Percentiles rank a stretch among this genome's conserved stretches.
Evolutionary conservation across 2,888 invertebrate genomes (phyloP).

Genomic region (Tinea pellionella): DNA sequence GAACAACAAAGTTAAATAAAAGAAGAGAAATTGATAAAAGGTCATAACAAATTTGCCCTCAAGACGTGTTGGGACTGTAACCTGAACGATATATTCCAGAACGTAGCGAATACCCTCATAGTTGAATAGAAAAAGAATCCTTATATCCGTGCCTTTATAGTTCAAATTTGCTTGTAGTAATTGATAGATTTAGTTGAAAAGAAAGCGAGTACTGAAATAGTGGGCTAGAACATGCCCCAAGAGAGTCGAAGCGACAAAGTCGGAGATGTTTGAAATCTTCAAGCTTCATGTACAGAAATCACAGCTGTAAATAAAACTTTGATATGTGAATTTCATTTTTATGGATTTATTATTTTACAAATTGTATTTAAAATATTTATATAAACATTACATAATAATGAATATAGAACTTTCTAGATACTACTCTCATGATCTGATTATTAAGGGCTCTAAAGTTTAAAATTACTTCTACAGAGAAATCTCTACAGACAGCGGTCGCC

Average conservation of each 20-base stretch:
- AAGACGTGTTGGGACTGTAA: conserved; percentile 5
- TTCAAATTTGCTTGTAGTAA: background rate
- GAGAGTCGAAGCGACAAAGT: background rate
- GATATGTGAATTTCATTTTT: background rate
- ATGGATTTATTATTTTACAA: background rate
- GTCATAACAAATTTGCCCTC: conserved; percentile 12
- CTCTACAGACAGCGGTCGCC: no score
- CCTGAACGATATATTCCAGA: background rate
- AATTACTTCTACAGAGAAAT: no score
- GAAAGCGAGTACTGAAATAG: background rate
- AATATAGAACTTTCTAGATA: no score
- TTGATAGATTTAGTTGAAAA: background rate
- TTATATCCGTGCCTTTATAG: background rate
- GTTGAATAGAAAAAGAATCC: background rate
- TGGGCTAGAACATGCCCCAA: background rate
- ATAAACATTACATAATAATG: no score
- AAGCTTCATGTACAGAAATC: background rate
- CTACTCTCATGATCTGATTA: no score
- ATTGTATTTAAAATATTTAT: no score
- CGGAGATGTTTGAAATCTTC: background rate
- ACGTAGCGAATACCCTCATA: background rate
- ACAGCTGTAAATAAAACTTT: background rate
- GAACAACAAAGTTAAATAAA: conserved; percentile 7
- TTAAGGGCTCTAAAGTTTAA: no score
- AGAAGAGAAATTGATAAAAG: conserved; percentile 13